Evolutionary conservation across 2,797 vertebrate genomes (phyloP).

Genomic region (Leontopithecus rosalia): DNA sequence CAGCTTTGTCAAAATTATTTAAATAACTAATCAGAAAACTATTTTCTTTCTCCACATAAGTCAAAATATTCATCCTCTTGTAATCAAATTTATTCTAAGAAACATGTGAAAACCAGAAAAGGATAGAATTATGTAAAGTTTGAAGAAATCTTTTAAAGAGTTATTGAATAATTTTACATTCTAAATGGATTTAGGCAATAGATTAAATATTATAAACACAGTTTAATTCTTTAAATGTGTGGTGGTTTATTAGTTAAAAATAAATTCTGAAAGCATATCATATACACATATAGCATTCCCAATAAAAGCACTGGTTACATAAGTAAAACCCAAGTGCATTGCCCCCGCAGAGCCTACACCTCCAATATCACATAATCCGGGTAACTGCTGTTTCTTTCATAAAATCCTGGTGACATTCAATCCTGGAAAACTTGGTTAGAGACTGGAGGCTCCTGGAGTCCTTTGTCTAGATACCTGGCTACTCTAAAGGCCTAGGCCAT

Average conservation of each 20-base stretch:
- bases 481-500: background rate
- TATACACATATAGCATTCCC: background rate
- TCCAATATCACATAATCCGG: background rate
- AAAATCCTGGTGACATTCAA: background rate
- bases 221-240: no score
- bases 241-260: background rate
- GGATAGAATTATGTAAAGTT: background rate
- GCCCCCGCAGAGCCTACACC: background rate
- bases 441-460: background rate
- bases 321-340: background rate
- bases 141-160: background rate
- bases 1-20: constrained; percentile 1
- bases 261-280: background rate
- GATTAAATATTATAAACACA: background rate
- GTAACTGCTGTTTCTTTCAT: background rate
- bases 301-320: background rate
- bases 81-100: constrained; percentile 31
- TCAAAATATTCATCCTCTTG: background rate
- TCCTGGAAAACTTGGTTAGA: background rate
- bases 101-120: background rate
- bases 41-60: background rate
- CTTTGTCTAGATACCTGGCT: background rate
- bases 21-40: constrained; percentile 24
- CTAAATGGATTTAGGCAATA: background rate
- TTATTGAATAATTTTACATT: background rate